Evolutionary conservation across 2,888 invertebrate genomes (phyloP), one percentile per base, ranked within the genome.

Genomic region (Mythimna pallens): DNA sequence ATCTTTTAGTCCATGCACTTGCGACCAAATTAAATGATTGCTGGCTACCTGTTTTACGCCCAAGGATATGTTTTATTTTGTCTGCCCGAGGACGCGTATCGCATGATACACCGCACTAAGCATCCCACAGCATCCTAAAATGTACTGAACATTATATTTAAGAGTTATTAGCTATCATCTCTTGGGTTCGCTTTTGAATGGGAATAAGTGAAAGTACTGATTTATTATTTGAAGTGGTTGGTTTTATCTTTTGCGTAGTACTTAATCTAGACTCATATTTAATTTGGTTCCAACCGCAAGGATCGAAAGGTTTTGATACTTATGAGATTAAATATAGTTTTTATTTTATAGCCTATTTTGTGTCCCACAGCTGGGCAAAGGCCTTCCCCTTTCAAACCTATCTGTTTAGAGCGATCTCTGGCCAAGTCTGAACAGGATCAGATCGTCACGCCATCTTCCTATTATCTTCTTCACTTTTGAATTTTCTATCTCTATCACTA

Each of bases 1-100:
- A 88, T 50, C 0, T 0, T 6, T 69, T 20, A 3, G 58, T 76
- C 85, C 70, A 12, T 54, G 73, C 81, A 75, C 52, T 80, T 69
- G 83, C 83, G 87, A 89, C 88, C 89, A 93, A 94, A 94, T 93
- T 86, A 92, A 94, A 93, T 92, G 92, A 93, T 93, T 92, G 89
- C 88, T 70, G 86, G 95, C 95, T 95, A 94, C 95, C 95, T 94
- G 95, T 95, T 90, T 95, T 96, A 95, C 95, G 94, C 95, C 94
- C 86, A 87, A 89, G 93, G 93, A 92, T 92, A 92, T 90, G 91
- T 94, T 94, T 92, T 93, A 89, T 93, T 92, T 90, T 91, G 90
- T 89, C 91, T 89, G 91, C 89, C 81, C 69, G 84, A 65, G 82
- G 83, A 83, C 86, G 80, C 82, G 85, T 80, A 87, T 88, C 88